Conservation (phyloP, 2,888 invertebrate species). For the Ashinkailepas kermadecensis region DNA sequence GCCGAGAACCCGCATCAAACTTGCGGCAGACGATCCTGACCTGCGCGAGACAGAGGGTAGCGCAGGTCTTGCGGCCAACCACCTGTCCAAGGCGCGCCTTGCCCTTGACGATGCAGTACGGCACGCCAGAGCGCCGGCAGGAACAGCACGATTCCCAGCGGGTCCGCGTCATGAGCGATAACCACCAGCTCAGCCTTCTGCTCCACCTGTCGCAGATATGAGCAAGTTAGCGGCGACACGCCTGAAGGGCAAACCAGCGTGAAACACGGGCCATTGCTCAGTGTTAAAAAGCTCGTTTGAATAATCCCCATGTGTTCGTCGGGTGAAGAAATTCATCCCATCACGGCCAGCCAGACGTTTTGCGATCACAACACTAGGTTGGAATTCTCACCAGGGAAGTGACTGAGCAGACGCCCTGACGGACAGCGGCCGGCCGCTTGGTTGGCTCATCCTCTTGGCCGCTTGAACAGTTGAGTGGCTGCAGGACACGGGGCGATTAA, state of each 20-base stretch:
- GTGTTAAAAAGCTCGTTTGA: constrained; percentile 31
- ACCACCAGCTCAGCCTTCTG: constrained; percentile 96
- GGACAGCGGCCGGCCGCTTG: constrained; percentile 79
- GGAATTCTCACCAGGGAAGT: constrained; percentile 58
- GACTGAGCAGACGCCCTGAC: constrained; percentile 86
- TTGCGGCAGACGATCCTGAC: too few species aligned
- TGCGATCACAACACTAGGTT: too few species aligned
- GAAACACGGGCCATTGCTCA: not conserved
- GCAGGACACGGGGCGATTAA: constrained; percentile 35
- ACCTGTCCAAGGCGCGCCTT: constrained; percentile 95
- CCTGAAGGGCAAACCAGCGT: too few species aligned
- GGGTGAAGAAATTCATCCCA: constrained; percentile 29
- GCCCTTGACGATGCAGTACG: constrained; percentile 98
- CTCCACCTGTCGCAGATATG: constrained; percentile 52
- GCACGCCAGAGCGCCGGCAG: constrained; percentile 98
- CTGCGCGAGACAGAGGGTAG: constrained; percentile 42
- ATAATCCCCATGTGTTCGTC: constrained; percentile 23
- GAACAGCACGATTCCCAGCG: constrained; percentile 96
- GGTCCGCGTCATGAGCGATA: constrained; percentile 98
- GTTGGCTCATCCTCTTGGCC: constrained; percentile 93
- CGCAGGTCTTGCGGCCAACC: constrained; percentile 91
- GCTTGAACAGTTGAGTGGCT: constrained; percentile 93
- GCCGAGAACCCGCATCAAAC: constrained; percentile 38
- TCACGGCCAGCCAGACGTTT: constrained; percentile 55
- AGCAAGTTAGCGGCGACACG: not conserved